Evolutionary conservation across 2,797 vertebrate species (phyloP).

Genomic region (Cyprinella venusta): DNA sequence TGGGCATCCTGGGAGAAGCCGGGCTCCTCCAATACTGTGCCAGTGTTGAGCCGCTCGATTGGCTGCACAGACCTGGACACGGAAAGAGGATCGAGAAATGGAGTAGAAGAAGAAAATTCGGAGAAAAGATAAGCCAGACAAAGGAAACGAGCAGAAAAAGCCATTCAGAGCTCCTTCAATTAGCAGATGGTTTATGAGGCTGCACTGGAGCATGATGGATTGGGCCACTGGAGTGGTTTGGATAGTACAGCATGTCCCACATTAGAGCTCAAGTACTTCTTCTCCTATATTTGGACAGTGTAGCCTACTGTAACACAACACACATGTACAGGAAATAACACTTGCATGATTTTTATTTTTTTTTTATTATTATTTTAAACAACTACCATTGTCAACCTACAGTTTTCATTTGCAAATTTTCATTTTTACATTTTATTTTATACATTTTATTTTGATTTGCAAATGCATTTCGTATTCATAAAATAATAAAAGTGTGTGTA

Average conservation of each 20-base stretch:
- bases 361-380: not conserved
- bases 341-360: not conserved
- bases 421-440: too few species aligned
- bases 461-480: too few species aligned
- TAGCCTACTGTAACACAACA: conserved; percentile 2
- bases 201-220: conserved; percentile 34
- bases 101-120: not conserved
- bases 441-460: too few species aligned
- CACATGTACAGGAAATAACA: not conserved
- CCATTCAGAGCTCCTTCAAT: conserved; percentile 40
- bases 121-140: conserved; percentile 21
- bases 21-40: not conserved
- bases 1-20: conserved; percentile 49
- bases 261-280: conserved; percentile 40
- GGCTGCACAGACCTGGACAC: conserved; percentile 33
- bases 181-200: conserved; percentile 51
- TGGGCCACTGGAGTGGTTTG: conserved; percentile 45
- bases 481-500: too few species aligned
- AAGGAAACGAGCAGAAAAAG: conserved; percentile 14
- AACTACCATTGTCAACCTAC: not conserved
- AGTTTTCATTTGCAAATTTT: too few species aligned
- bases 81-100: conserved; percentile 15
- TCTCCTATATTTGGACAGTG: conserved; percentile 16
- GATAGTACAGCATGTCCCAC: conserved; percentile 44
- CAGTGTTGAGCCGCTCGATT: conserved; percentile 21